Base-by-base conservation (phyloP, 2,888 invertebrate genomes). In the Metacarcinus magister region DNA sequence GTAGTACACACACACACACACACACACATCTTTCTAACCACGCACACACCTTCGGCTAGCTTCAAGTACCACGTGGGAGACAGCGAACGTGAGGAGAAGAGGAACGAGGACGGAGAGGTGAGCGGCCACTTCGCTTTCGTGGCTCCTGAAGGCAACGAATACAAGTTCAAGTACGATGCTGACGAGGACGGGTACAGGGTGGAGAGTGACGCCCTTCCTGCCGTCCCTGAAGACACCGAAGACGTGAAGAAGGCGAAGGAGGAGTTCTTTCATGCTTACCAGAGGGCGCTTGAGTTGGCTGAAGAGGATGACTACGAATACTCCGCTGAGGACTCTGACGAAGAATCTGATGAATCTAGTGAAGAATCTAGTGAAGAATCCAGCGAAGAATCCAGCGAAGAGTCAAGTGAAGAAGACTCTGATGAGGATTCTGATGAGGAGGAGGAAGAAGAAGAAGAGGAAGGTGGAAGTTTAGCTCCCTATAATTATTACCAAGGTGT, bases 71-170 rank as follows among this genome's bases (percentile, higher is more conserved):
- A 97, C 95, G 96, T 96, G 10, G 96, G 96, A 23, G 96, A 97
- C 96, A 96, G 96, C 87, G 96, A 96, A 75, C 93, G 97, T 2
- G 95, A 94, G 23, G 97, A 97, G 60, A 93, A 95, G 87, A 94
- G 97, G n/a, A 96, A 94, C 48, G 95, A 95, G 28, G 93, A 95
- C 32, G 97, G 97, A 10, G 95, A 96, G 46, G 97, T 97, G 43
- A 94, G 75, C 2, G 97, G 97, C 92, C 94, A 95, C 46, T 97
- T 93, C 90, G 96, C 97, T 43, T 97, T 97, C 92, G 95, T 97
- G 48, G 97, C 96, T 95, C 97, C 97, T 7, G 97, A 97, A 39
- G 97, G 97, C 13, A 94, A 96, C 54, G 97, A 97, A 93, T 96
- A 96, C 93, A 94, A 96, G 43, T 96, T 97, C 93, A 97, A 96